A percentile compares a stretch with the other conserved stretches of the same genome.
These are phyloP conservation scores for Crotalus adamanteus DNA, from an alignment of 2,797 vertebrate genomes.

Conservation along the genomic window DNA sequence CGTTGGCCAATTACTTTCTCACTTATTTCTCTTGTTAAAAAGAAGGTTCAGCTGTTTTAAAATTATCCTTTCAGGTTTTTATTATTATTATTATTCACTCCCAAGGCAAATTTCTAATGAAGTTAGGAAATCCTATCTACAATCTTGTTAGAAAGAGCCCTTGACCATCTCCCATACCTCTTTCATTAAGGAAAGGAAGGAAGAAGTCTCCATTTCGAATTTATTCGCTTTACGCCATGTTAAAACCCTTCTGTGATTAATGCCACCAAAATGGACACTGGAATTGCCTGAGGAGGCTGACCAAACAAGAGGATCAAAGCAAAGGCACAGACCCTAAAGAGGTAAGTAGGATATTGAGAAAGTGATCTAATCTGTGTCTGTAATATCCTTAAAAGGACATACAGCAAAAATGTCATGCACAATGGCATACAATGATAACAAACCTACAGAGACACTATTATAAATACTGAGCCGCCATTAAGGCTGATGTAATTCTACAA, in stretches of 20 bases:
- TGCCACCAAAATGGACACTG: slow-evolving; percentile 9
- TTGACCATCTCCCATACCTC: neutral
- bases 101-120: slow-evolving; percentile 26
- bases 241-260: slow-evolving; percentile 7
- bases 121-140: slow-evolving; percentile 21
- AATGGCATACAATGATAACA: neutral
- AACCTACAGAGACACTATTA: neutral
- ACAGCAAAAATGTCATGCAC: neutral
- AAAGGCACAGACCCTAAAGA: neutral
- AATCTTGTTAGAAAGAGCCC: slow-evolving; percentile 17
- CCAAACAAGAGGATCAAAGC: neutral
- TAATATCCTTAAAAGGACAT: neutral
- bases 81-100: slow-evolving; percentile 13
- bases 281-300: neutral
- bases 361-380: neutral
- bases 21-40: slow-evolving; percentile 27
- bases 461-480: neutral
- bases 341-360: neutral
- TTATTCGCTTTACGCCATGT: slow-evolving; percentile 23
- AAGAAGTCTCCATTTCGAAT: slow-evolving; percentile 6
- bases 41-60: slow-evolving; percentile 25
- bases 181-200: neutral
- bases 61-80: neutral
- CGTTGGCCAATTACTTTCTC: slow-evolving; percentile 20
- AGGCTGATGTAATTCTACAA: neutral